phyloP scores from a whole-genome alignment of 1,140 invertebrate species.

The Branchinecta lynchi region DNA sequence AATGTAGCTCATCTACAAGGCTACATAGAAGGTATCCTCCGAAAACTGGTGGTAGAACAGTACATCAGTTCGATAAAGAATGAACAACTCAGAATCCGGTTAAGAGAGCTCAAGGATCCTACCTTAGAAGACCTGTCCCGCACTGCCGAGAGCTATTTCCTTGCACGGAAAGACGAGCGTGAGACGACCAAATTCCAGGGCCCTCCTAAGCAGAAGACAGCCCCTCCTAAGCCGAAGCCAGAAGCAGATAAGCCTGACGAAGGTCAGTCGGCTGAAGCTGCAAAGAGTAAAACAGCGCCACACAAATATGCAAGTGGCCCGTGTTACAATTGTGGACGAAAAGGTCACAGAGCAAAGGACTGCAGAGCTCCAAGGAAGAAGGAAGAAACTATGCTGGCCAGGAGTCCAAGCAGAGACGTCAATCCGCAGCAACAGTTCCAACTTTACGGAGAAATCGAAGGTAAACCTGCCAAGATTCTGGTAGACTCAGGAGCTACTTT shows the following conservation, averaged over 20 bases:
- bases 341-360: conserved; percentile 2
- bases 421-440: not conserved
- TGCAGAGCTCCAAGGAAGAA: not conserved
- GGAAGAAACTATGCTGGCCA: not conserved
- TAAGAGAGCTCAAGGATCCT: not conserved
- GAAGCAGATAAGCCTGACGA: not conserved
- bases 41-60: not conserved
- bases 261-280: not conserved
- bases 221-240: not conserved
- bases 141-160: not conserved
- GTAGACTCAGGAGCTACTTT: not conserved
- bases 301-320: not conserved
- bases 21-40: not conserved
- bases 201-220: not conserved
- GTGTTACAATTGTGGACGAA: not conserved
- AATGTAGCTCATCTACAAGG: not conserved
- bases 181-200: not conserved
- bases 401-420: not conserved
- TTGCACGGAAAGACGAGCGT: not conserved
- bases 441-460: not conserved
- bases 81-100: not conserved
- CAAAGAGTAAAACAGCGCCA: not conserved
- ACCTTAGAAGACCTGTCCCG: not conserved
- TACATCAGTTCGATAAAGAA: not conserved
- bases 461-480: not conserved